A percentile compares a stretch with the other conserved stretches of the same genome.
Evolutionary conservation across 2,797 vertebrate genomes (phyloP).

Genomic region (Spheniscus humboldti): DNA sequence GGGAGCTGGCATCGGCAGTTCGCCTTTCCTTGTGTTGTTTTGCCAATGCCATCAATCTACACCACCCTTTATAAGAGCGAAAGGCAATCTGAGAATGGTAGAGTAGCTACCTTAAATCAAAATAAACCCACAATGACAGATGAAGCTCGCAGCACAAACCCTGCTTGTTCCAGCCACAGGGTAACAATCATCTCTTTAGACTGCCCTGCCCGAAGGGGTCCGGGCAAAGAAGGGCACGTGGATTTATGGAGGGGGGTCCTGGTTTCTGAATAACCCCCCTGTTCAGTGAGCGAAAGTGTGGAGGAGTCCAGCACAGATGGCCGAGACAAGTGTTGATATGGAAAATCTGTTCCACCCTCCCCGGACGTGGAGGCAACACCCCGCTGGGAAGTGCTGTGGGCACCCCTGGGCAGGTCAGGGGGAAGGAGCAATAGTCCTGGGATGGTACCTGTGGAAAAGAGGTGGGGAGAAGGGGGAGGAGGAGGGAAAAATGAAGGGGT

Average conservation of each 20-base stretch:
- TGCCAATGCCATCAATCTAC: background rate
- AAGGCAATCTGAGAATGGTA: background rate
- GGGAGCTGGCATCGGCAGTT: background rate
- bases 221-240: background rate
- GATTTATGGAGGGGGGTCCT: background rate
- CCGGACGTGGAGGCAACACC: background rate
- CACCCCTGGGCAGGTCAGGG: background rate
- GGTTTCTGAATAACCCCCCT: background rate
- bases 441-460: background rate
- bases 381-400: background rate
- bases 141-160: background rate
- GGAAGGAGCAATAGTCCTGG: background rate
- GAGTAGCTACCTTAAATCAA: background rate
- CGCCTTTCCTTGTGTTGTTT: background rate
- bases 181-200: background rate
- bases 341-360: background rate
- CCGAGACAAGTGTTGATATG: background rate
- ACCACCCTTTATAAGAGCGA: background rate
- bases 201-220: background rate
- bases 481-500: background rate
- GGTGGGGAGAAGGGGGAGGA: background rate
- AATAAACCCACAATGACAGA: background rate
- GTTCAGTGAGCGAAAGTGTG: background rate
- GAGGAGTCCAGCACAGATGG: background rate
- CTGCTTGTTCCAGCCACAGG: background rate